Conservation (phyloP, 2,113 vertebrate species). For the Vireo altiloquus region DNA sequence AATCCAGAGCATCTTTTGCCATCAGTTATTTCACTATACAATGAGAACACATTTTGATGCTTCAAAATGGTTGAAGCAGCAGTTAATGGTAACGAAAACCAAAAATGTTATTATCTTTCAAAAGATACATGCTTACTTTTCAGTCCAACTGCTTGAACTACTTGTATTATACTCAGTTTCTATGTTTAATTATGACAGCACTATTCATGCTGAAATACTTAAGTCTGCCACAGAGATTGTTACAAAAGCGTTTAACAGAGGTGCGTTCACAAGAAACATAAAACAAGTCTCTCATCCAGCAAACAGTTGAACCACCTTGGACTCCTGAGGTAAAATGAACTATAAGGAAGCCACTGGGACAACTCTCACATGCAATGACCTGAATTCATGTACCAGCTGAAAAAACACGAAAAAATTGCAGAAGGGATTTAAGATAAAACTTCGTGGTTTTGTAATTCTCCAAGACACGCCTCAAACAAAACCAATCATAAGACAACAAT, state of each 20-base stretch:
- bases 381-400: not conserved
- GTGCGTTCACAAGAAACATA: not conserved
- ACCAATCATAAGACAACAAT: not conserved
- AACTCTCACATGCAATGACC: not conserved
- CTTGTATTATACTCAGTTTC: constrained; percentile 26
- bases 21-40: constrained; percentile 9
- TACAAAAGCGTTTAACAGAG: not conserved
- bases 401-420: not conserved
- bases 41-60: not conserved
- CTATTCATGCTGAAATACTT: not conserved
- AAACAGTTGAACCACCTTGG: not conserved
- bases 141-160: constrained; percentile 26
- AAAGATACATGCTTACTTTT: constrained; percentile 42
- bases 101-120: constrained; percentile 27
- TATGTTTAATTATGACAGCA: not conserved
- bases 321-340: not conserved
- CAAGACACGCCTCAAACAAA: not conserved
- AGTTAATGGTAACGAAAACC: not conserved
- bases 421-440: not conserved
- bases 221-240: not conserved
- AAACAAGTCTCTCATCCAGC: not conserved
- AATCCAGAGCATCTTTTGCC: constrained; percentile 26
- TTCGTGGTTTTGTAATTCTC: fast-evolving
- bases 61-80: constrained; percentile 41
- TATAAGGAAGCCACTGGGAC: not conserved